Percentiles rank a stretch among this genome's conserved stretches.
phyloP scores from a whole-genome alignment of 2,113 vertebrate species.

The Phrynosoma platyrhinos region DNA sequence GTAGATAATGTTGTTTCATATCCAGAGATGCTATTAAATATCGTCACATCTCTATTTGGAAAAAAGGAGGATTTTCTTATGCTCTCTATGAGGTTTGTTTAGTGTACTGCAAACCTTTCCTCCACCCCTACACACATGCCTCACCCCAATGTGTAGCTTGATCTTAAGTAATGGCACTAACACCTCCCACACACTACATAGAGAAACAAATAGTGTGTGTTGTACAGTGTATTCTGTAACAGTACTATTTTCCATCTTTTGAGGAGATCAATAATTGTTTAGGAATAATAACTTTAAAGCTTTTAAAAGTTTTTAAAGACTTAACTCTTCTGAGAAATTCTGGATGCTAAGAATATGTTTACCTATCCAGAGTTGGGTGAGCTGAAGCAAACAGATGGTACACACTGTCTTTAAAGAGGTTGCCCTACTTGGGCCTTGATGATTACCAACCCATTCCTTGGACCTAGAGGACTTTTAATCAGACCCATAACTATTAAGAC shows the following conservation, averaged over 20 bases:
- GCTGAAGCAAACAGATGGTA: neutral
- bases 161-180: conserved; percentile 45
- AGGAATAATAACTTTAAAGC: neutral
- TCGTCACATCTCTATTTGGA: conserved; percentile 63
- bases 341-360: neutral
- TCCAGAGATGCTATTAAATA: conserved; percentile 70
- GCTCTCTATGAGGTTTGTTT: neutral
- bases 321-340: neutral
- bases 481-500: no score
- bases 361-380: neutral
- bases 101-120: neutral
- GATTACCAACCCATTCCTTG: no score
- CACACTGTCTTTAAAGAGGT: no score
- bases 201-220: conserved; percentile 3
- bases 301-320: neutral
- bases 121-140: neutral
- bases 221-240: neutral
- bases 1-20: conserved; percentile 75
- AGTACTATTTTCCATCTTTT: conserved; percentile 4
- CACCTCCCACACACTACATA: conserved; percentile 52
- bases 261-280: neutral
- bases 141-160: neutral
- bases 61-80: conserved; percentile 66
- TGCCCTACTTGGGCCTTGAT: no score
- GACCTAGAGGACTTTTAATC: no score